Evolutionary conservation across 2,113 vertebrate species (phyloP), one percentile per base, ranked within the genome.

Genomic region (Stigmatopora nigra): DNA sequence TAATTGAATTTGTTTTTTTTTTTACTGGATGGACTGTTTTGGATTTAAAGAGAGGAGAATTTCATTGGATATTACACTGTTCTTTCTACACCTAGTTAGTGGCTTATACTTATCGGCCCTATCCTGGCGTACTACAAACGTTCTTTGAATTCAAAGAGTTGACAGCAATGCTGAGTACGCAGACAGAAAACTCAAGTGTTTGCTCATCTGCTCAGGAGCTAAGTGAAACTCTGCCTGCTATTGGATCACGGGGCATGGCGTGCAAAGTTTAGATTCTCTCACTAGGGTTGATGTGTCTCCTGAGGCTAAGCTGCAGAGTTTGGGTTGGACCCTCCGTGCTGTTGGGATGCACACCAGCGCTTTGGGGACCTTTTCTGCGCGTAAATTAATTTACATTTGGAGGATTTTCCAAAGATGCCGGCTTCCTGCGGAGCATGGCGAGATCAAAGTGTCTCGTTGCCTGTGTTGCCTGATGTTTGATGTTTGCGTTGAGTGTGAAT

Each of bases 351-450:
- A 22, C 59, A 45, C 19, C 78, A 82, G 67, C 63, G 93, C 93
- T 92, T 91, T 84, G 75, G 93, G 94, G 92, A 63, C 90, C 86
- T 64, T 91, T 82, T 83, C 82, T 83, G n/a, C 84, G 88, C 92
- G 88, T 94, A 96, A 97, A 97, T 95, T 95, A 93, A 98, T 98
- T 98, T 96, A 90, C 89, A 91, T 91, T 96, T 93, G 93, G 94
- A 93, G 92, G 93, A 94, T 95, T 98, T 95, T 93, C 93, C 90
- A 93, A 94, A 95, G 93, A 95, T 94, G 92, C 94, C 89, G 93
- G 92, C 92, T 94, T 95, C 94, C 94, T 93, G 91, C 92, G 90
- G 93, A 94, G 92, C 90, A 13, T 91, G 7, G 89, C 69, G 76
- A 97, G 95, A 98, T 98, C 95, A 98, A 98, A 98, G 94, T 88